Base-by-base conservation (phyloP, 2,797 vertebrate genomes). In the Fistularia commersonii region DNA sequence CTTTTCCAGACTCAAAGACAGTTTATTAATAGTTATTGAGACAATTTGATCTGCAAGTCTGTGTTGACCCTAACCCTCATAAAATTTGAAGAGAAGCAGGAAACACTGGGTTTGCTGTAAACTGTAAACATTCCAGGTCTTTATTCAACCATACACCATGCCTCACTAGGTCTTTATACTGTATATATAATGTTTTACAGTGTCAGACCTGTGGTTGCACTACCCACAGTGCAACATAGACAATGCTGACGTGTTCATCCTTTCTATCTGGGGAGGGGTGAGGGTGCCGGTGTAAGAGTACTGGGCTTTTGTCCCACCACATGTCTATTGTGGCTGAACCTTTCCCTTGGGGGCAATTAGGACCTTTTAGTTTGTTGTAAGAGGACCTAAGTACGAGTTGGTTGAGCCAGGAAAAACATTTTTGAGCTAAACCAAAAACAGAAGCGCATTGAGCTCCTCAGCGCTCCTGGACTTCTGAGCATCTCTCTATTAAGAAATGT, bases 361-460 rank as follows among this genome's bases (percentile, higher is more conserved):
- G 90, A 89, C 81, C 84, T 94, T 93, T 93, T 91, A 93, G 93
- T 95, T 95, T 95, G 93, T 97, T 97, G 90, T 93, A 94, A 95
- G 92, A 97, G 92, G 91, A 93, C 86, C 90, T 92, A 93, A 93
- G 91, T 92, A 92, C 89, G 91, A 92, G 86, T 89, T 84, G 88
- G 91, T 85, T 72, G 85, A 85, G 92, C 92, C 93, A 97, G 93
- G 89, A 97, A 97, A 92, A 94, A 95, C 91, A 96, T 92, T 94
- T 94, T 82, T 91, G 87, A 91, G 91, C 91, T 92, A 91, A 92
- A 93, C 92, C 88, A 91, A 93, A 95, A 93, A 94, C 93, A 95
- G 93, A 96, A 94, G 92, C 87, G 81, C 89, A 95, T 94, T 97
- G 90, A 95, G 87, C 87, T 80, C 71, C 77, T 81, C 77, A 54